Evolutionary conservation across 2,797 vertebrate genomes (phyloP), one percentile per base, ranked within the genome.

Genomic region (Taenioides sp.): DNA sequence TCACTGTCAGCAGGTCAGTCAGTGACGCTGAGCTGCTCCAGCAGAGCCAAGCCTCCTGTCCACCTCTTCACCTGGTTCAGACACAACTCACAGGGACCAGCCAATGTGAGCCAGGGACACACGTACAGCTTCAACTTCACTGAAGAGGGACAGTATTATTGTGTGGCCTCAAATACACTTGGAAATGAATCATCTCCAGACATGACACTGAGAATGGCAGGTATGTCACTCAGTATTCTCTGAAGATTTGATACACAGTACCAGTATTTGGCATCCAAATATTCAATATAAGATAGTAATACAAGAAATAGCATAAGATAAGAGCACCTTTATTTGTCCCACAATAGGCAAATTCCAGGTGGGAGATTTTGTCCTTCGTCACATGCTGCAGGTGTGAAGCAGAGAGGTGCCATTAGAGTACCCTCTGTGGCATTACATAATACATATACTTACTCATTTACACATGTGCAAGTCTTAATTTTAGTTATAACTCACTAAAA

Each of bases 21-120:
- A 75, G 87, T 90, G 75, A 89, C 82, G 34, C 74, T 92, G 78
- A 91, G 58, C 74, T 91, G 89, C 81, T 78, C 75, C 79, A 87
- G 88, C 76, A 84, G 76, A 79, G 88, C 88, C 73, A 90, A 79
- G 18, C 89, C 89, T 78, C 79, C 86, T 2, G 61, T 81, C 71
- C 55, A 28, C n/a, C 4, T 7, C 68, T 90, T 83, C 85, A 83
- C 54, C 79, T 92, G 89, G 90, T 84, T 85, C 74, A 80, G 50
- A 77, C 34, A 0, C 27, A 79, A 20, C 60, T 5, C 27, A 25
- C 3, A 64, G 9, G 74, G 71, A 64, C 0, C 10, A 14, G 22
- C 17, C 9, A 67, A 5, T 0, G 80, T 80, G 1, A 62, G 59
- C 52, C 60, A 67, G 49, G 84, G 68, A 71, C 2, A 28, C 7